phyloP scores from a whole-genome alignment of 1,140 invertebrate species.

The Drosophila truncata region DNA sequence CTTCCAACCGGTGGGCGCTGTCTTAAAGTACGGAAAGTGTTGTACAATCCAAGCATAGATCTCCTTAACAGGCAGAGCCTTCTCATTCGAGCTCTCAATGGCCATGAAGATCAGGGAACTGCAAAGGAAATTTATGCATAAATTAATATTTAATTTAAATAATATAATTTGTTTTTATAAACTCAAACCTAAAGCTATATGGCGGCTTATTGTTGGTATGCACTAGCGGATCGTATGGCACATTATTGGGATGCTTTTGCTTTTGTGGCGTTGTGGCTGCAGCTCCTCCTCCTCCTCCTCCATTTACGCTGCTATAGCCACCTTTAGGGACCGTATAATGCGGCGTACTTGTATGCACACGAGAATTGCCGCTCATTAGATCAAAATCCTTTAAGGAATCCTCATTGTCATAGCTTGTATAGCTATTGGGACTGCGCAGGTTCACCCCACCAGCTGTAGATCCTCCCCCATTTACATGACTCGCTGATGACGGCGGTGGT shows the following conservation, averaged over 20 bases:
- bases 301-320: conserved; percentile 28
- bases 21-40: conserved; percentile 98
- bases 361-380: conserved; percentile 45
- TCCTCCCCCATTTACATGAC: conserved; percentile 25
- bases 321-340: conserved; percentile 50
- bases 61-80: conserved; percentile 97
- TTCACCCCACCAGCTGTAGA: conserved; percentile 11
- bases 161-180: neutral
- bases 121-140: conserved; percentile 13
- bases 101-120: conserved; percentile 99
- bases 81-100: conserved; percentile 95
- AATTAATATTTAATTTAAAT: neutral
- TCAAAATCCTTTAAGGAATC: conserved; percentile 83
- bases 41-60: conserved; percentile 99
- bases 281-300: neutral
- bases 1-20: conserved; percentile 98
- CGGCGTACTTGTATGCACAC: conserved; percentile 71
- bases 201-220: conserved; percentile 96
- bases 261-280: conserved; percentile 77
- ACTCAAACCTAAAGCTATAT: conserved; percentile 89
- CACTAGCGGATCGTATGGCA: conserved; percentile 91
- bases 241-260: conserved; percentile 90
- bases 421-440: conserved; percentile 77
- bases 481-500: conserved; percentile 70
- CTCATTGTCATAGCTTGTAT: conserved; percentile 82